phyloP scores from a whole-genome alignment of 2,113 vertebrate genomes.

The Isurus oxyrinchus region DNA sequence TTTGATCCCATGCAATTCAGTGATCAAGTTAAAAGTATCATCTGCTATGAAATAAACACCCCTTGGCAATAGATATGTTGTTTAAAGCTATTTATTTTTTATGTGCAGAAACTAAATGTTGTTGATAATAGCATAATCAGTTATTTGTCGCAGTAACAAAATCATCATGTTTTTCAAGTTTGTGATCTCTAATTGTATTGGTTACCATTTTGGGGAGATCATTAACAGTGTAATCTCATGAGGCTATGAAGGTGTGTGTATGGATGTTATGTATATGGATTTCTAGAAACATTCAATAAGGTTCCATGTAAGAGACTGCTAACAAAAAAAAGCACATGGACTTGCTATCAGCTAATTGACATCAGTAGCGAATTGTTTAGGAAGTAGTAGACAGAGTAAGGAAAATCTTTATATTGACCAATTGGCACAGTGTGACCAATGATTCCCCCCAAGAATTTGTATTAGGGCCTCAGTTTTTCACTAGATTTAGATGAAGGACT shows the following conservation, averaged over 20 bases:
- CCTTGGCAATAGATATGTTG: not conserved
- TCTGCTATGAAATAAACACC: not conserved
- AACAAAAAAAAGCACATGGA: not conserved
- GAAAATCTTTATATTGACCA: no score
- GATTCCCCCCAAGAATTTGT: no score
- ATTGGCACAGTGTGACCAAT: no score
- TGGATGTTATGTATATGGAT: not conserved
- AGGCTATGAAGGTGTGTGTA: not conserved
- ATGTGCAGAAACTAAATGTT: not conserved
- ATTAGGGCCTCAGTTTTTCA: no score
- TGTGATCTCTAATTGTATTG: not conserved
- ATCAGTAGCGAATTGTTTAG: no score
- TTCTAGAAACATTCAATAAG: not conserved
- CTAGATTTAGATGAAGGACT: not conserved
- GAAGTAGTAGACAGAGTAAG: no score
- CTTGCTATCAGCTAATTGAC: no score
- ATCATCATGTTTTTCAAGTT: not conserved
- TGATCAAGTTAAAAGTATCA: not conserved
- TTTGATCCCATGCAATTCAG: not conserved
- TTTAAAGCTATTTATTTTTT: not conserved
- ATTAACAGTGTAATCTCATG: not conserved
- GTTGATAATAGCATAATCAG: not conserved
- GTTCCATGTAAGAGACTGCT: not conserved
- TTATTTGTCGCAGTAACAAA: not conserved
- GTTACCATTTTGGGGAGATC: not conserved